These are phyloP conservation scores for Aphelinus atriplicis DNA, from an alignment of 1,140 invertebrate genomes.

Conservation along the genomic window DNA sequence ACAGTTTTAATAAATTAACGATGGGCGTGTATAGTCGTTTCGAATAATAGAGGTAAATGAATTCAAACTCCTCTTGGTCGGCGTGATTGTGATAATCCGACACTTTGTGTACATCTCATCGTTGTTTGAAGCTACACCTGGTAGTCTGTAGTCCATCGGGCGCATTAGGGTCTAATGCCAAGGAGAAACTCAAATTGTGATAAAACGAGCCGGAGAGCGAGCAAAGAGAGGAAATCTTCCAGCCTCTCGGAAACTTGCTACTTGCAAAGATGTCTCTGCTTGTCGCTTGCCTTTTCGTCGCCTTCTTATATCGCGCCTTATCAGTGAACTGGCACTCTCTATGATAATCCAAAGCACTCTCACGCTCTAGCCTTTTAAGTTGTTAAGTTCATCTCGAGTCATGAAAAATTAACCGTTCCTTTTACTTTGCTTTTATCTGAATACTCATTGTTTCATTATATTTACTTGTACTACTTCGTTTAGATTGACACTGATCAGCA, in stretches of 20 bases:
- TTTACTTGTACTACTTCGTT: too few species aligned
- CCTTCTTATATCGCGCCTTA: background rate
- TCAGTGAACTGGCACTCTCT: background rate
- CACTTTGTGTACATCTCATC: too few species aligned
- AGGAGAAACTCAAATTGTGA: conserved; percentile 39
- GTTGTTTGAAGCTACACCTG: background rate
- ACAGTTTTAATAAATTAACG: background rate
- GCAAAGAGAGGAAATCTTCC: conserved; percentile 47
- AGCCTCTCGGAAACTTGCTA: conserved; percentile 15
- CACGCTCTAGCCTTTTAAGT: background rate
- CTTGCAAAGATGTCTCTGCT: background rate
- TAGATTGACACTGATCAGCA: too few species aligned
- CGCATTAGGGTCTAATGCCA: conserved; percentile 46
- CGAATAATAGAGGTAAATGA: too few species aligned
- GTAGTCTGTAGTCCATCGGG: background rate
- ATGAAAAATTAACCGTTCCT: too few species aligned
- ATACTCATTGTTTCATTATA: too few species aligned
- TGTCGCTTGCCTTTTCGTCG: too few species aligned
- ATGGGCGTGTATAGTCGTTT: too few species aligned
- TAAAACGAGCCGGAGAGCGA: conserved; percentile 9
- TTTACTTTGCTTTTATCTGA: too few species aligned
- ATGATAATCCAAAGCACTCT: background rate
- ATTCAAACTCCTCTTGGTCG: too few species aligned
- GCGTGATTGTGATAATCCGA: too few species aligned
- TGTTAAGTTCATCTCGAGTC: too few species aligned